Base-by-base conservation (phyloP, 1,140 invertebrate genomes). In the Copidosoma floridanum region DNA sequence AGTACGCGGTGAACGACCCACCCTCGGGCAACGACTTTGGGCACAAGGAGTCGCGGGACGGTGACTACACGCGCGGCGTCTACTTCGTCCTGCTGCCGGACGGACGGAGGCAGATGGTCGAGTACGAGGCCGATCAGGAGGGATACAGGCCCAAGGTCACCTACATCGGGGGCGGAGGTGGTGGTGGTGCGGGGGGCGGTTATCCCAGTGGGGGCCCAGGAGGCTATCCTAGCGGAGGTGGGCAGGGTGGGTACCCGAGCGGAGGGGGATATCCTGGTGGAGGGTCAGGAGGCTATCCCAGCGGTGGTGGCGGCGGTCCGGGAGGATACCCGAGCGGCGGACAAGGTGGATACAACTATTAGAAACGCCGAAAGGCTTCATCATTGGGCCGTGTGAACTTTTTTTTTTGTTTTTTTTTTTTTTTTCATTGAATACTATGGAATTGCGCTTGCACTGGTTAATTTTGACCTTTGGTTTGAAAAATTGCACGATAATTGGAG, bases 101-200 rank as follows among this genome's bases (percentile, higher is more conserved):
- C 43, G 80, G 80, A 37, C 71, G 79, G 56, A 70, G 71, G 20
- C 79, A 80, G 60, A 78, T 70, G 55, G 81, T 82, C 27, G 72
- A 78, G 55, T 82, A 81, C 71, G 71, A 74, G 32, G 75, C 72
- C 6, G 77, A 78, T 60, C 69, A 76, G 50, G 68, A 78, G 57
- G 81, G 82, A 26, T 82, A 76, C 69, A 71, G 75, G 50, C 80
- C 81, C 23, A 77, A 79, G 48, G 68, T 83, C 12, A 76, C 73
- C 35, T 82, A 81, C 69, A 84, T 85, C 24, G 89, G 89, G 67
- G 87, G 88, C 70, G 85, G 87, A 61, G 80, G 82, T 3, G 83
- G 82, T 26, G 74, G 74, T 18, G 83, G 82, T 18, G 70, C 67
- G 37, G 74, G 74, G 26, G 75, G 75, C 51, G 79, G 76, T 47